phyloP scores from a whole-genome alignment of 2,113 vertebrate species.

The Odontesthes bonariensis region DNA sequence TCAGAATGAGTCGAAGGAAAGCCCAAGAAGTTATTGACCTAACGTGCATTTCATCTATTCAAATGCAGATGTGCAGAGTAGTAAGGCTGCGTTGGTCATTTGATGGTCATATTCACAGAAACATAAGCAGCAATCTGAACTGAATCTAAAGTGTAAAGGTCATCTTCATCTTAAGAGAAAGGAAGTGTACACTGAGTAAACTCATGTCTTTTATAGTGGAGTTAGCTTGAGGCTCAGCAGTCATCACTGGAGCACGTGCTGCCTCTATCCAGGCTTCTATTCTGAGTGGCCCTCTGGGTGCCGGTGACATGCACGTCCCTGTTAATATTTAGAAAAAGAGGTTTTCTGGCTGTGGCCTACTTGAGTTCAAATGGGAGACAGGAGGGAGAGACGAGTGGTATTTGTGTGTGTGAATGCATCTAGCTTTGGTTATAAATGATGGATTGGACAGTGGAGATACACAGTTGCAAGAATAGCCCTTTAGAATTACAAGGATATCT shows the following conservation, averaged over 20 bases:
- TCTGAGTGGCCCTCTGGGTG: constrained; percentile 81
- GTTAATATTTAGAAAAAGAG: constrained; percentile 83
- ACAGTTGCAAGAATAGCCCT: not conserved
- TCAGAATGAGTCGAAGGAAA: constrained; percentile 43
- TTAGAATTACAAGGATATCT: not conserved
- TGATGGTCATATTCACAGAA: constrained; percentile 24
- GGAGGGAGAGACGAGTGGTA: constrained; percentile 34
- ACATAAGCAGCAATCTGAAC: not conserved
- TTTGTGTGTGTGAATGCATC: constrained; percentile 24
- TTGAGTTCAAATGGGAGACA: constrained; percentile 71
- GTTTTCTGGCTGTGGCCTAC: constrained; percentile 81
- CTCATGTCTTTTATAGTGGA: constrained; percentile 31
- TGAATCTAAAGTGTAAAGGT: constrained; percentile 3
- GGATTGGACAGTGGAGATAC: constrained; percentile 9
- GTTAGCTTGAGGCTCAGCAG: constrained; percentile 60
- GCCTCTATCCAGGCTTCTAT: constrained; percentile 77
- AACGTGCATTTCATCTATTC: constrained; percentile 34
- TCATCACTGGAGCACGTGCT: constrained; percentile 54
- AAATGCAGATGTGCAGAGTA: constrained; percentile 18
- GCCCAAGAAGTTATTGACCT: constrained; percentile 34
- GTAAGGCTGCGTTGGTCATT: constrained; percentile 7
- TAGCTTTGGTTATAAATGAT: constrained; percentile 21
- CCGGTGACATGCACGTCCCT: constrained; percentile 76
- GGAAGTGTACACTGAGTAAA: constrained; percentile 29
- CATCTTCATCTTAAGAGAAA: not conserved